Conservation (phyloP, 2,113 vertebrate species). For the Bos javanicus region DNA sequence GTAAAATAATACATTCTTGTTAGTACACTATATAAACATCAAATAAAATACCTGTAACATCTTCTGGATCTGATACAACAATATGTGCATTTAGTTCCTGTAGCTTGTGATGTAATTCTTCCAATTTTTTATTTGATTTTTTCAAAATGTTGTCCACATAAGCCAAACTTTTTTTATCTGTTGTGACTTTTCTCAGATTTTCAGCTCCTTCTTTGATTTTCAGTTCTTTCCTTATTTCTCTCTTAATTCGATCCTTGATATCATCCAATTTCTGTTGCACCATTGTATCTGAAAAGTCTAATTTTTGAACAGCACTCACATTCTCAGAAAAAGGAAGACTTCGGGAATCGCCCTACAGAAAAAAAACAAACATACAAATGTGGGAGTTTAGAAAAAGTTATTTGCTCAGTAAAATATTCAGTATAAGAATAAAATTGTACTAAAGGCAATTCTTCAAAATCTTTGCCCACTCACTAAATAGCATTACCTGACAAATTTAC, state of each 20-base stretch:
- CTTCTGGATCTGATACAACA: constrained; percentile 96
- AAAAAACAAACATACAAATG: constrained; percentile 63
- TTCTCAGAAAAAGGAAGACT: constrained; percentile 90
- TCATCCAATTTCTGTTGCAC: constrained; percentile 98
- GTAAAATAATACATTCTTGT: neutral
- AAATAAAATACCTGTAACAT: constrained; percentile 88
- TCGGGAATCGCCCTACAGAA: constrained; percentile 90
- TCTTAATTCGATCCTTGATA: constrained; percentile 96
- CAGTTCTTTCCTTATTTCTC: constrained; percentile 99
- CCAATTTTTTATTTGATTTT: constrained; percentile 98
- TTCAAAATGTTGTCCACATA: constrained; percentile 99
- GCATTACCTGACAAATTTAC: constrained; percentile 10
- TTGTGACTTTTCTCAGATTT: constrained; percentile 97
- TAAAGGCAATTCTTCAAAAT: neutral
- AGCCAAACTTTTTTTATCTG: constrained; percentile 98
- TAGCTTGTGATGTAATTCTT: constrained; percentile 97
- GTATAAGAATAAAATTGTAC: neutral
- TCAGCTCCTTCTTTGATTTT: constrained; percentile 99
- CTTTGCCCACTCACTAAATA: constrained; percentile 7
- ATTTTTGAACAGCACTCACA: constrained; percentile 89
- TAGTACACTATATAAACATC: neutral
- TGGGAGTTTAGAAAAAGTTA: constrained; percentile 53
- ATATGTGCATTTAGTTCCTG: constrained; percentile 98
- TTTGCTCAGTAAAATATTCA: constrained; percentile 24
- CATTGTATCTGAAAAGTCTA: constrained; percentile 94